These are phyloP conservation scores for Oophaga sylvatica DNA, from an alignment of 2,797 vertebrate species.

Conservation along the genomic window DNA sequence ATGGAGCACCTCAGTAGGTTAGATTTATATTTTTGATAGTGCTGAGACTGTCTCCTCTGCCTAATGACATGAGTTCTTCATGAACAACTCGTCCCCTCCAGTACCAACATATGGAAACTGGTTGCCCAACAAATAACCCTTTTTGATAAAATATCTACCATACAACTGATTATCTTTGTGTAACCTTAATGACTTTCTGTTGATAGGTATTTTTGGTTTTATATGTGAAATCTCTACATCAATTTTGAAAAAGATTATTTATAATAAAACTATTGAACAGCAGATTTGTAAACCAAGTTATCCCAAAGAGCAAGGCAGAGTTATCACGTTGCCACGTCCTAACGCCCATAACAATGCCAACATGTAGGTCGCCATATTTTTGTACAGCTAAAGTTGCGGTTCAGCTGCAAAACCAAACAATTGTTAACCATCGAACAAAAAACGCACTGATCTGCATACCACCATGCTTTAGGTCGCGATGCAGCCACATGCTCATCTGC, in stretches of 20 bases:
- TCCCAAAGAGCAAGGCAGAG: neutral
- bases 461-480: too few relatives aligned
- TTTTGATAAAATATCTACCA: neutral
- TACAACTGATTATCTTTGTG: neutral
- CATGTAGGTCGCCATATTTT: too few relatives aligned
- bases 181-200: neutral
- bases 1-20: too few relatives aligned
- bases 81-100: neutral
- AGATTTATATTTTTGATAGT: too few relatives aligned
- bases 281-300: neutral
- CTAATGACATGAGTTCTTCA: neutral
- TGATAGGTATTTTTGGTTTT: neutral
- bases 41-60: neutral
- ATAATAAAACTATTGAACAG: neutral
- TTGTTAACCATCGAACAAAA: too few relatives aligned
- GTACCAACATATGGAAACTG: neutral
- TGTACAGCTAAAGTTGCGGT: too few relatives aligned
- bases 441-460: too few relatives aligned
- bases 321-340: too few relatives aligned
- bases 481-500: too few relatives aligned
- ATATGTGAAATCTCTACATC: neutral
- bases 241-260: neutral
- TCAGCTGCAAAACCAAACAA: too few relatives aligned
- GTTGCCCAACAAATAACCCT: neutral
- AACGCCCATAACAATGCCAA: too few relatives aligned